phyloP scores from a whole-genome alignment of 1,140 invertebrate genomes.

The Yoshiicerus persimilis region DNA sequence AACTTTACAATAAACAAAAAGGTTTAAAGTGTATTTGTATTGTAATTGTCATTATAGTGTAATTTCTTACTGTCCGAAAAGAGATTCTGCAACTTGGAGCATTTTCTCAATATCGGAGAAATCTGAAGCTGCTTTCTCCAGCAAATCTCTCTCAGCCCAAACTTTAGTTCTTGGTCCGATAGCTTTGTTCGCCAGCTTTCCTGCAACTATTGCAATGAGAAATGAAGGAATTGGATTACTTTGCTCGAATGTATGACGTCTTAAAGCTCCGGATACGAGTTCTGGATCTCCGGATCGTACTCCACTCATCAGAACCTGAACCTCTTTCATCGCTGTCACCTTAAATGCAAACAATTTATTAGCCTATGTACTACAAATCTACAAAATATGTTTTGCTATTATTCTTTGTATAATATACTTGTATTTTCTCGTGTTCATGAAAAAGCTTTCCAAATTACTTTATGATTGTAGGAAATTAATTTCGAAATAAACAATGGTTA shows the following conservation, averaged over 20 bases:
- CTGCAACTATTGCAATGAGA: constrained; percentile 83
- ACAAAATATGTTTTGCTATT: no score
- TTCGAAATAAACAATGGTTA: background rate
- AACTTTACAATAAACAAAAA: background rate
- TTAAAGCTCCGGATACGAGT: background rate
- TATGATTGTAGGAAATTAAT: no score
- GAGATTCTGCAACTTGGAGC: constrained; percentile 76
- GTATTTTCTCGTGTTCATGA: no score
- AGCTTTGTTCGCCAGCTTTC: constrained; percentile 71
- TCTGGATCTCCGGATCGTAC: constrained; percentile 53
- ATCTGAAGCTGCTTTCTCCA: constrained; percentile 82
- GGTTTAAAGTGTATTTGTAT: background rate
- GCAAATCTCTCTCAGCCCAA: constrained; percentile 84
- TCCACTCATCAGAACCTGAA: constrained; percentile 89
- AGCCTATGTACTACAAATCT: no score
- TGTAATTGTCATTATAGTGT: background rate
- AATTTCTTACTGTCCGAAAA: constrained; percentile 47
- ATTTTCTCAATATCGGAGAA: constrained; percentile 86
- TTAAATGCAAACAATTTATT: constrained; percentile 43
- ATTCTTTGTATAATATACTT: no score
- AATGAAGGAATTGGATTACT: constrained; percentile 74
- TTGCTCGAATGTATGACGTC: constrained; percentile 72
- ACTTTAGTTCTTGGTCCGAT: constrained; percentile 79
- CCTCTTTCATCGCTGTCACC: constrained; percentile 70
- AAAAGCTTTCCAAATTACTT: background rate